A percentile compares a stretch with the other conserved stretches of the same genome.
These are phyloP conservation scores for Cariama cristata DNA, from an alignment of 2,113 vertebrate genomes.

Conservation along the genomic window DNA sequence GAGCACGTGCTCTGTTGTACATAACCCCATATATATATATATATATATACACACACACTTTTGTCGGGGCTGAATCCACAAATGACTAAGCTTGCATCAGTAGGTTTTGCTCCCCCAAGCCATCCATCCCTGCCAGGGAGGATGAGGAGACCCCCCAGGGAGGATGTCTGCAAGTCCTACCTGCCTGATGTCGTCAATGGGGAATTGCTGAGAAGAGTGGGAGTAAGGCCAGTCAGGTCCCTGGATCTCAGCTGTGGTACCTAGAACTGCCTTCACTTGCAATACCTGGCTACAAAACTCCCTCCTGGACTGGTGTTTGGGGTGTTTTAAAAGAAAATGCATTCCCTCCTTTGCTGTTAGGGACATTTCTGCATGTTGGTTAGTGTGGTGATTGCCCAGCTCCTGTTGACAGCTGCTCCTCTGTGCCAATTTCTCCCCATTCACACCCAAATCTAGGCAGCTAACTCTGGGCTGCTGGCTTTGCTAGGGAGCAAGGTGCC, in stretches of 20 bases:
- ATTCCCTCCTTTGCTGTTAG: not conserved
- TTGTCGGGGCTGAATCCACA: not conserved
- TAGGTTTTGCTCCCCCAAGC: not conserved
- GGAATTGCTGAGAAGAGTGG: not conserved
- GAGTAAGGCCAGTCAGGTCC: not conserved
- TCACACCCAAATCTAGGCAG: not conserved
- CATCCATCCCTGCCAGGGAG: not conserved
- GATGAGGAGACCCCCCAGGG: not conserved
- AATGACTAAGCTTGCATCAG: not conserved
- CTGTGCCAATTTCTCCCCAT: not conserved
- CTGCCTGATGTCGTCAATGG: not conserved
- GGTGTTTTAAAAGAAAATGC: not conserved
- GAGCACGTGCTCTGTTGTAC: rapidly evolving
- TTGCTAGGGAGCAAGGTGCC: not conserved
- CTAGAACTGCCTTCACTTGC: not conserved
- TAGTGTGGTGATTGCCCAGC: not conserved
- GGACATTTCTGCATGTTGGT: not conserved
- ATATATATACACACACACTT: not conserved
- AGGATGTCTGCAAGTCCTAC: not conserved
- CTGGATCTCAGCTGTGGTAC: not conserved
- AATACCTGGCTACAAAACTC: not conserved
- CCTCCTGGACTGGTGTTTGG: not conserved
- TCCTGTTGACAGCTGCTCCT: not conserved
- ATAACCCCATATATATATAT: rapidly evolving
- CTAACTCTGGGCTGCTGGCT: not conserved